Base-by-base conservation (phyloP, 2,113 vertebrate species). In the Cygnus buccinator region DNA sequence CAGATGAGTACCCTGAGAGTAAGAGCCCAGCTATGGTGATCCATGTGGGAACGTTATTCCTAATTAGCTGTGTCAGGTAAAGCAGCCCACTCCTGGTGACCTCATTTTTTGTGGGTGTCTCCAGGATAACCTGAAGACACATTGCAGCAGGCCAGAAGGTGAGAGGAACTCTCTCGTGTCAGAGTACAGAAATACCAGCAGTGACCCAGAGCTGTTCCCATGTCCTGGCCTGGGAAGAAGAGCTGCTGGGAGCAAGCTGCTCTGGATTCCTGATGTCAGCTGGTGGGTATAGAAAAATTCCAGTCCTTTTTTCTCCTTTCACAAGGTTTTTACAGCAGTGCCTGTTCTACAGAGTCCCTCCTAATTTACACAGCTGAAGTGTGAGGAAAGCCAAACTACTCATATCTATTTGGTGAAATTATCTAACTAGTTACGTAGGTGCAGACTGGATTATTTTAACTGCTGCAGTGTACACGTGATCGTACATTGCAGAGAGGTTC, bases 221-320 rank as follows among this genome's bases (percentile, higher is more conserved):
- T 2, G 1, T 16, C 43, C 70, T 11, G 57, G 81, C 31, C 28
- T 28, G 43, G 35, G 31, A 41, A 16, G 6, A 52, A 37, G 8
- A 10, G 16, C 21, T 33, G 35, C 41, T 43, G 55, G 35, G 48
- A 1, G 2, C 25, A 37, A 58, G 37, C 44, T 65, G 43, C 75
- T 57, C 0, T 26, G n/a, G 25, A 25, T 48, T 71, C 29, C 15
- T 3, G 0, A 6, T 3, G 12, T 35, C 39, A 23, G 71, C 12
- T 23, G 23, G 46, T 4, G 28, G 3, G 13, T 41, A 50, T 50
- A 50, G 48, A 68, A 58, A 63, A 63, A 68, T 33, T 16, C 37
- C 41, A 63, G 31, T 52, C 23, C 15, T 55, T 57, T 22, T 1
- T 66, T 71, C n/a, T 77, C 59, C 54, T 58, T 37, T 71, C 25